Evolutionary conservation across 2,888 invertebrate species (phyloP).

Genomic region (Perithous albicinctus): DNA sequence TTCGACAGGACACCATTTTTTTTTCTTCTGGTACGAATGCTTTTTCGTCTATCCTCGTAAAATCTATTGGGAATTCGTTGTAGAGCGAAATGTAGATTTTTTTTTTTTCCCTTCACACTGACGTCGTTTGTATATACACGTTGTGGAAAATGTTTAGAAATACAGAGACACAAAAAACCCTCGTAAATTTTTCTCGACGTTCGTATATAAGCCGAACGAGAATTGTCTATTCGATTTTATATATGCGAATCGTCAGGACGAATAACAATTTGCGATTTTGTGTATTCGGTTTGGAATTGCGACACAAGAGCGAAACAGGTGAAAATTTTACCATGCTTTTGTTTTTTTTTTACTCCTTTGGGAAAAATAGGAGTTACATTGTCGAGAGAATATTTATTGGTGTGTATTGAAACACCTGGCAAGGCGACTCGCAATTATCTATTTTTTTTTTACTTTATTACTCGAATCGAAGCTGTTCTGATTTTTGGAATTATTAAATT

Average conservation of each 20-base stretch:
- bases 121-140: background rate
- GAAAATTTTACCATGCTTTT: no score
- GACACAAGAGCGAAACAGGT: background rate
- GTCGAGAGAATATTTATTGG: slow-evolving; percentile 1
- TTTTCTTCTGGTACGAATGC: slow-evolving; percentile 47
- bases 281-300: background rate
- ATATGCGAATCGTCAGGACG: background rate
- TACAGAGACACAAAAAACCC: background rate
- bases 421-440: background rate
- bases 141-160: background rate
- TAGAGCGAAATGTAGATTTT: background rate
- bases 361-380: slow-evolving; percentile 15
- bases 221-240: background rate
- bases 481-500: background rate
- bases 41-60: slow-evolving; percentile 38
- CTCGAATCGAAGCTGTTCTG: background rate
- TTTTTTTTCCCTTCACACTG: no score
- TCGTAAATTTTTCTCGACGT: slow-evolving; percentile 38
- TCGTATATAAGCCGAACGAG: background rate
- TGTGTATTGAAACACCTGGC: background rate
- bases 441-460: background rate
- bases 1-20: slow-evolving; percentile 29
- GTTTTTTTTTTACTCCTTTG: slow-evolving; percentile 12
- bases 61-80: slow-evolving; percentile 4
- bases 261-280: background rate